Base-by-base conservation (phyloP, 2,113 vertebrate genomes). In the Leptodactylus fuscus region DNA sequence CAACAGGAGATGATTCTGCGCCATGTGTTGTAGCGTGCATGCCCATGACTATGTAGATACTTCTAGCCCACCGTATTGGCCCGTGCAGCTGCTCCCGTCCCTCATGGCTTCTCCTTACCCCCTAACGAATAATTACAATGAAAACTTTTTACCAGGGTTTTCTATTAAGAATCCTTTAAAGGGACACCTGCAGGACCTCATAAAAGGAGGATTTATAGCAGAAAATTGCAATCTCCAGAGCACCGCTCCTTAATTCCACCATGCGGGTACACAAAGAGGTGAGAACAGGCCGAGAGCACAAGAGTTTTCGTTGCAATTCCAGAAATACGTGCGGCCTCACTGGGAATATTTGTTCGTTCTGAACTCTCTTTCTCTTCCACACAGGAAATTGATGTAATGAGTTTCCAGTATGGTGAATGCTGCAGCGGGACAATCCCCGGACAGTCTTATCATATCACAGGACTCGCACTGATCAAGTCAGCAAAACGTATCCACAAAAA, bases 311-410 rank as follows among this genome's bases (percentile, higher is more conserved):
- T 36, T 76, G 74, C 89, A 86, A 88, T 55, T 85, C 82, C 87
- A 87, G 55, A 87, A 82, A 89, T 90, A 89, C 88, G 89, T 88
- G 81, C 0, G 83, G 81, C 87, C 85, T 88, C 90, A 82, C 3
- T 0, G 90, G 90, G 90, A 87, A 82, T 84, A 85, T 87, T 79
- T 85, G 74, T 77, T 88, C 51, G 51, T 78, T 24, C 88, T 90
- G 62, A 83, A 86, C 27, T 82, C 27, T 82, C 81, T 53, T 88
- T 88, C 87, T 83, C 80, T 51, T 62, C 77, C 34, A 62, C 83
- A 77, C 29, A 81, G 88, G 87, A 91, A 89, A 87, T 87, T 88
- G 92, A 88, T 89, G 53, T 65, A 88, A 87, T 15, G 27, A 22
- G 0, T 69, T 89, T 87, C 83, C 89, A 87, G 83, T 8, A 85